phyloP scores from a whole-genome alignment of 2,888 invertebrate genomes.

The Sylvicola fuscatus region DNA sequence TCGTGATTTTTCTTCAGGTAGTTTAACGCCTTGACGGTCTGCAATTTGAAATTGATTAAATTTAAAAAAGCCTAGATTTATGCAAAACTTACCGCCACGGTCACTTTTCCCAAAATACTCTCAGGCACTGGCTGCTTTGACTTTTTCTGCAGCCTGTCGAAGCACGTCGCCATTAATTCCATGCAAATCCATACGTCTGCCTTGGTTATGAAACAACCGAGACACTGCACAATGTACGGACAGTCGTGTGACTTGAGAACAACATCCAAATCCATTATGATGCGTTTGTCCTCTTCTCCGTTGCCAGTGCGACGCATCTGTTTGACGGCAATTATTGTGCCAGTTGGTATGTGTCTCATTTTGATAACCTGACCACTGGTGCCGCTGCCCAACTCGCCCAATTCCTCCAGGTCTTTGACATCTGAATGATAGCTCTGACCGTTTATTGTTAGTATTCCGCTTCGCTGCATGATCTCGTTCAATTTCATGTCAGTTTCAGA shows the following conservation, averaged over 20 bases:
- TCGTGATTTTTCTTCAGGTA: conserved; percentile 95
- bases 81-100: conserved; percentile 60
- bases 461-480: conserved; percentile 83
- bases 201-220: conserved; percentile 94
- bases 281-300: conserved; percentile 91
- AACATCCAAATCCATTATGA: conserved; percentile 96
- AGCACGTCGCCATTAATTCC: conserved; percentile 98
- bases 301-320: conserved; percentile 97
- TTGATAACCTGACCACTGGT: conserved; percentile 97
- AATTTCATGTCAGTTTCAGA: conserved; percentile 66
- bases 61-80: conserved; percentile 1
- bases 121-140: conserved; percentile 84
- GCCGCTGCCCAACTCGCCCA: conserved; percentile 81
- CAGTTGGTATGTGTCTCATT: conserved; percentile 78
- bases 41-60: conserved; percentile 6
- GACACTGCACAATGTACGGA: conserved; percentile 89
- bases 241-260: conserved; percentile 95
- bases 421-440: conserved; percentile 59
- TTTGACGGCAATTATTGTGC: conserved; percentile 81
- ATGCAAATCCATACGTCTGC: conserved; percentile 99
- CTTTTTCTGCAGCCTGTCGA: conserved; percentile 85
- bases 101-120: conserved; percentile 88
- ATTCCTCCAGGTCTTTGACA: conserved; percentile 62
- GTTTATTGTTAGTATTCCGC: conserved; percentile 71
- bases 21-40: conserved; percentile 90